phyloP scores from a whole-genome alignment of 2,113 vertebrate species.

The Isurus oxyrinchus region DNA sequence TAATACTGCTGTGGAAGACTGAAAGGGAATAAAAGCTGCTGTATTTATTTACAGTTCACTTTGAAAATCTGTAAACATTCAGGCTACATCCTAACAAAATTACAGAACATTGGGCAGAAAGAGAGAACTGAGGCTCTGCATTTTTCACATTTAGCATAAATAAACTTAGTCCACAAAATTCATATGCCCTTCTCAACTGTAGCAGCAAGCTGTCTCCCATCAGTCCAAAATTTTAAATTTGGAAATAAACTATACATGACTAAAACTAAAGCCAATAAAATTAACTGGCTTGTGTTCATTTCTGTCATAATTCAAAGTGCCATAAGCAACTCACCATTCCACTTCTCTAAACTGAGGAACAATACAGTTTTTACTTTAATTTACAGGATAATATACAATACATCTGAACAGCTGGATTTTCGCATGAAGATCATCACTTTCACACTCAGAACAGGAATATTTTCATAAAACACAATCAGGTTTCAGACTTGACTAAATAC shows the following conservation, averaged over 20 bases:
- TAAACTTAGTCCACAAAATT: conserved; percentile 57
- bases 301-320: conserved; percentile 95
- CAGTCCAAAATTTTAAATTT: conserved; percentile 65
- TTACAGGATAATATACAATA: conserved; percentile 98
- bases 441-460: conserved; percentile 91
- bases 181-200: conserved; percentile 63
- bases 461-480: conserved; percentile 73
- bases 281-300: conserved; percentile 77
- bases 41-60: conserved; percentile 66
- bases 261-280: conserved; percentile 70
- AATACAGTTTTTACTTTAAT: conserved; percentile 94
- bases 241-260: conserved; percentile 76
- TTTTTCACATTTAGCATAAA: conserved; percentile 58
- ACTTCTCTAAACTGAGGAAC: conserved; percentile 69
- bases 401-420: conserved; percentile 91
- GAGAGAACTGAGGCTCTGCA: conserved; percentile 56
- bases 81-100: conserved; percentile 61
- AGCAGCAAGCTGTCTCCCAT: conserved; percentile 76
- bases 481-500: conserved; percentile 62
- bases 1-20: conserved; percentile 93
- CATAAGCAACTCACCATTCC: conserved; percentile 93
- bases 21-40: conserved; percentile 57
- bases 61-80: conserved; percentile 61
- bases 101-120: conserved; percentile 60
- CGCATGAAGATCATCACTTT: conserved; percentile 92